phyloP scores from a whole-genome alignment of 2,888 invertebrate species.

The Caenorhabditis becei region DNA sequence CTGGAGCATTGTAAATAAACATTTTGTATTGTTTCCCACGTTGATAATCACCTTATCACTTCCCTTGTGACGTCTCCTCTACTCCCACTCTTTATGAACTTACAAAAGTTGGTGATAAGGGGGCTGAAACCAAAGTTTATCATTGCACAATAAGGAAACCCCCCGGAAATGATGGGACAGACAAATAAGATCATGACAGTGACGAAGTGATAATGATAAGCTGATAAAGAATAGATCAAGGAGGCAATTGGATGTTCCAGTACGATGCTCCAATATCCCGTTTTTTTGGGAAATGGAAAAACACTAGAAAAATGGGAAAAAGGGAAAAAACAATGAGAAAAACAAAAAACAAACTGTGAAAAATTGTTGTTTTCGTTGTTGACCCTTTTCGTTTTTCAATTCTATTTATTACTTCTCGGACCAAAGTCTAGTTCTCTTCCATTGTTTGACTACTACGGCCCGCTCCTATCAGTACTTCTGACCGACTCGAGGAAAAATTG shows the following conservation, averaged over 20 bases:
- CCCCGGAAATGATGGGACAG: constrained; percentile 36
- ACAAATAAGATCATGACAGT: constrained; percentile 14
- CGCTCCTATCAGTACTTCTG: constrained; percentile 38
- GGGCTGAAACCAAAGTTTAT: constrained; percentile 16
- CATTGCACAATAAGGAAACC: constrained; percentile 20
- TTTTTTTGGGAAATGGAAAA: not conserved
- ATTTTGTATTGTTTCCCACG: not conserved
- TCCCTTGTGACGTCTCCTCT: constrained; percentile 11
- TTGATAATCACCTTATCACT: not conserved
- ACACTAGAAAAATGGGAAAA: constrained; percentile 3
- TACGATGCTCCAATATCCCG: constrained; percentile 2
- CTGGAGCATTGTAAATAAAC: not conserved
- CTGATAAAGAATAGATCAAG: not conserved
- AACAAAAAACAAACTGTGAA: not conserved
- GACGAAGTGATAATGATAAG: not conserved
- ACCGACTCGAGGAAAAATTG: constrained; percentile 3
- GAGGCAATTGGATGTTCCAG: constrained; percentile 9
- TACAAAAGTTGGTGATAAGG: constrained; percentile 17
- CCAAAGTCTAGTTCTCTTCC: constrained; percentile 36
- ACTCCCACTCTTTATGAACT: constrained; percentile 38
- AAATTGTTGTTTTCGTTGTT: constrained; percentile 21
- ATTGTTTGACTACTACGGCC: constrained; percentile 33
- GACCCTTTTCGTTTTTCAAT: not conserved
- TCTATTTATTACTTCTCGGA: constrained; percentile 26
- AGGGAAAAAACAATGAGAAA: not conserved